Conservation (phyloP, 2,797 vertebrate genomes). For the Coregonus suidteri region DNA sequence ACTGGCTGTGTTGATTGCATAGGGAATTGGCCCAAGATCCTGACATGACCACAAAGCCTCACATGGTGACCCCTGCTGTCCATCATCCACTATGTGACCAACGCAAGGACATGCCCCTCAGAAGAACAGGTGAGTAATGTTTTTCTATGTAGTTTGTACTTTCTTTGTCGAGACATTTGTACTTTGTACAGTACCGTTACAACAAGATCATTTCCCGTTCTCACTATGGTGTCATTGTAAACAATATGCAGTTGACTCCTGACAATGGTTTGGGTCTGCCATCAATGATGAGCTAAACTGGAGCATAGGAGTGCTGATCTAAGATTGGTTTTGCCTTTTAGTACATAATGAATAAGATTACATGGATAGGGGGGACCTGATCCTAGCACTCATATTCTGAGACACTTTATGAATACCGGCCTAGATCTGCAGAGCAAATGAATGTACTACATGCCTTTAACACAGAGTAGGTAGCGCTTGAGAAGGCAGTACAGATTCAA, state of each 20-base stretch:
- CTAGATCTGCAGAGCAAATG: too few species aligned
- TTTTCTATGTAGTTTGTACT: not conserved
- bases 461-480: too few species aligned
- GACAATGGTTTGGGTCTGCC: not conserved
- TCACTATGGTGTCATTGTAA: not conserved
- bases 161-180: too few species aligned
- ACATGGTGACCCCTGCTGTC: constrained; percentile 68
- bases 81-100: constrained; percentile 72
- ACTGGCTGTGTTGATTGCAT: constrained; percentile 30
- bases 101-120: constrained; percentile 80
- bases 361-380: too few species aligned
- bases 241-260: not conserved
- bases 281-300: too few species aligned
- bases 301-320: too few species aligned
- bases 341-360: too few species aligned
- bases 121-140: constrained; percentile 81
- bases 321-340: too few species aligned
- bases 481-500: too few species aligned
- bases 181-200: not conserved
- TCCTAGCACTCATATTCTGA: too few species aligned
- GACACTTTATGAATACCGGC: too few species aligned
- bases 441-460: too few species aligned
- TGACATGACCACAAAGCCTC: constrained; percentile 71
- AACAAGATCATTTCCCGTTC: not conserved
- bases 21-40: constrained; percentile 78